Evolutionary conservation across 2,888 invertebrate species (phyloP).

Genomic region (Rhimphoctona megacephalus): DNA sequence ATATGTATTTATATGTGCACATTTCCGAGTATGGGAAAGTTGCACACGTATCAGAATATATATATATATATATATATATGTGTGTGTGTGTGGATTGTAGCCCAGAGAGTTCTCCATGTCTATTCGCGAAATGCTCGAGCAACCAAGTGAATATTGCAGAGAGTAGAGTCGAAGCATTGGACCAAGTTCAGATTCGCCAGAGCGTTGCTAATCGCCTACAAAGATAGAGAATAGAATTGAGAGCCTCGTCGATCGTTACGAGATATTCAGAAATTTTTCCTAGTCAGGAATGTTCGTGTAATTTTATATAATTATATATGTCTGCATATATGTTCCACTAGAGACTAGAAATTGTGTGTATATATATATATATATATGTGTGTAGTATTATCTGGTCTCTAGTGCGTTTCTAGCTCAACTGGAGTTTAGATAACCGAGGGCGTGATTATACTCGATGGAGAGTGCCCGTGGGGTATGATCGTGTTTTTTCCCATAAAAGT

Average conservation of each 20-base stretch:
- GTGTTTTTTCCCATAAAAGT: slow-evolving; percentile 67
- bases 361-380: neutral
- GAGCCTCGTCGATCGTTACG: slow-evolving; percentile 52
- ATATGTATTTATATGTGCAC: neutral
- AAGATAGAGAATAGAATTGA: slow-evolving; percentile 52
- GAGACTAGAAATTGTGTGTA: neutral
- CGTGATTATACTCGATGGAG: slow-evolving; percentile 65
- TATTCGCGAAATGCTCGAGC: slow-evolving; percentile 56
- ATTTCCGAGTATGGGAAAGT: slow-evolving; percentile 2
- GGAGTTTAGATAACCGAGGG: slow-evolving; percentile 62
- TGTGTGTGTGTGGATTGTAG: neutral
- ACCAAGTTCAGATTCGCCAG: slow-evolving; percentile 55
- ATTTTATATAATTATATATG: slow-evolving; percentile 53
- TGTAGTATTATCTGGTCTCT: slow-evolving; percentile 17
- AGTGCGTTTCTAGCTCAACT: slow-evolving; percentile 42
- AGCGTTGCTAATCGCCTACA: slow-evolving; percentile 65
- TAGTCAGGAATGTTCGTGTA: slow-evolving; percentile 47
- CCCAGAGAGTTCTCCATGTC: slow-evolving; percentile 49
- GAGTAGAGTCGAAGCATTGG: slow-evolving; percentile 57
- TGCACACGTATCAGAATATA: slow-evolving; percentile 5
- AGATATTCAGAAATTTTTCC: slow-evolving; percentile 65
- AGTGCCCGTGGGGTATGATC: slow-evolving; percentile 65
- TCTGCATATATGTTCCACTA: neutral
- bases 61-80: neutral
- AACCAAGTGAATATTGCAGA: slow-evolving; percentile 55